A percentile compares a stretch with the other conserved stretches of the same genome.
These are phyloP conservation scores for Tipula helvola DNA, from an alignment of 2,888 invertebrate genomes.

Conservation along the genomic window DNA sequence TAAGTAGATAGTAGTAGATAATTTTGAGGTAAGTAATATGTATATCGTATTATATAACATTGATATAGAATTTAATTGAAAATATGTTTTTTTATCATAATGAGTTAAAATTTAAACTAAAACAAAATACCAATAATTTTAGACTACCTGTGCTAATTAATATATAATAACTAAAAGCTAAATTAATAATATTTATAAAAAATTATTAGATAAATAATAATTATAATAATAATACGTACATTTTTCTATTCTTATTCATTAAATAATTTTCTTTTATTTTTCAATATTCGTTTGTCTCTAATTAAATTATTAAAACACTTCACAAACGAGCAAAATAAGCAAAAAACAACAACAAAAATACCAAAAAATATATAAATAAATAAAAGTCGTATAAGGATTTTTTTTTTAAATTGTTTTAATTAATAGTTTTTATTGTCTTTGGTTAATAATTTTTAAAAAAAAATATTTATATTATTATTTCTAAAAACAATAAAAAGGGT, in stretches of 20 bases:
- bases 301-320: not conserved
- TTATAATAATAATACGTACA: constrained; percentile 4
- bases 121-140: not conserved
- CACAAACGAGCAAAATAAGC: not conserved
- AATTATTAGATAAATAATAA: not conserved
- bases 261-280: constrained; percentile 5
- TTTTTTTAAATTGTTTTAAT: constrained; percentile 4
- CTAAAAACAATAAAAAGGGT: not conserved
- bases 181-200: not conserved
- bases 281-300: not conserved
- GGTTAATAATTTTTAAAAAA: not conserved
- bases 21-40: not conserved
- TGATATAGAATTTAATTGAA: not conserved
- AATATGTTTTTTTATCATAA: not conserved
- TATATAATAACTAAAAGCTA: not conserved
- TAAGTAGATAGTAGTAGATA: not conserved
- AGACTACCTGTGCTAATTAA: not conserved
- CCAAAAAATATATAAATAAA: not conserved
- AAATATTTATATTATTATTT: not conserved
- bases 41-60: not conserved
- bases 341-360: not conserved
- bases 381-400: constrained; percentile 6
- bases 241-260: not conserved
- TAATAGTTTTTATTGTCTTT: not conserved
- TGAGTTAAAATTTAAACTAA: not conserved